phyloP scores from a whole-genome alignment of 30 jellyfish, hydroid and myxozoan genomes.

The Aurelia aurita region DNA sequence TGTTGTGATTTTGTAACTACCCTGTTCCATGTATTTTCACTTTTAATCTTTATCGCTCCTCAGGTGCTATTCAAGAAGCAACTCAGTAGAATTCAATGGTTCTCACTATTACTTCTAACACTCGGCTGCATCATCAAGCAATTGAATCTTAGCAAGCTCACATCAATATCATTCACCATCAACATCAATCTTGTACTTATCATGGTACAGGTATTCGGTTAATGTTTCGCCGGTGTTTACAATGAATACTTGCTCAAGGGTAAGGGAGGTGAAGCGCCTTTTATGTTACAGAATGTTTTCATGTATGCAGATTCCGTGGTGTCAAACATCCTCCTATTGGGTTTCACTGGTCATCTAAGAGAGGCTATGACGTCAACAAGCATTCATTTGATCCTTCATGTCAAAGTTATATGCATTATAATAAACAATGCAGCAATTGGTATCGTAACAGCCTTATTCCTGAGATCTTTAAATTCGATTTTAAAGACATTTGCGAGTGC shows the following conservation, averaged over 20 bases:
- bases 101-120: constrained; percentile 86
- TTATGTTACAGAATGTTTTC: constrained; percentile 95
- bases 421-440: constrained; percentile 97
- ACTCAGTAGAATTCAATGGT: constrained; percentile 93
- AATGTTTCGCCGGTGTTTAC: constrained; percentile 99
- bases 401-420: constrained; percentile 77
- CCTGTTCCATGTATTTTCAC: too few relatives aligned
- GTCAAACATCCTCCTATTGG: constrained; percentile 77
- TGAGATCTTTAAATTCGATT: constrained; percentile 90
- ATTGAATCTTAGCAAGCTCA: constrained; percentile 52
- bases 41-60: too few relatives aligned
- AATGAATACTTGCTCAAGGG: constrained; percentile 96
- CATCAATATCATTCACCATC: constrained; percentile 58
- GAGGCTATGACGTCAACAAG: constrained; percentile 75
- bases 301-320: constrained; percentile 91
- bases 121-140: constrained; percentile 97
- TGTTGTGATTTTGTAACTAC: too few relatives aligned
- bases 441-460: constrained; percentile 94
- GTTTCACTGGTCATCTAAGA: constrained; percentile 80
- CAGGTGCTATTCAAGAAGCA: constrained; percentile 89
- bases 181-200: constrained; percentile 77
- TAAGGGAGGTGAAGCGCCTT: constrained; percentile 92
- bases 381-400: constrained; percentile 72
- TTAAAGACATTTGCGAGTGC: constrained; percentile 98
- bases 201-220: constrained; percentile 91